phyloP scores from a whole-genome alignment of 2,113 vertebrate genomes.

The Rhinopithecus roxellana region DNA sequence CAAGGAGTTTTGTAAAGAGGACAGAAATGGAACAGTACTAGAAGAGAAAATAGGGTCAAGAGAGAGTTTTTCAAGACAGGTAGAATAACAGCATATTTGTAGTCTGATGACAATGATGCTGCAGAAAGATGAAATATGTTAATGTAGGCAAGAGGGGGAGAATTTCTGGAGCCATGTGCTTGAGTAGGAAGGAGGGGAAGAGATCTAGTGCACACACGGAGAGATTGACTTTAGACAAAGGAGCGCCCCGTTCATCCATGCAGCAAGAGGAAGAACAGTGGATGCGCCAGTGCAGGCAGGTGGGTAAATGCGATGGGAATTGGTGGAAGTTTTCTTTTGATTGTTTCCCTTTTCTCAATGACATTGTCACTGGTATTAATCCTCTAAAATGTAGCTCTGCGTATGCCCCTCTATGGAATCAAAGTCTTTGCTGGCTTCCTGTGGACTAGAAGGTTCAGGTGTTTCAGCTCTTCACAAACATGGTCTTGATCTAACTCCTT shows the following conservation, averaged over 20 bases:
- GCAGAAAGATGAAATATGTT: background rate
- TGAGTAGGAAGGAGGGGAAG: background rate
- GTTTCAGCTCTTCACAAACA: background rate
- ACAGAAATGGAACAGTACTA: background rate
- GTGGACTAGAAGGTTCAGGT: background rate
- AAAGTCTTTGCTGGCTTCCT: background rate
- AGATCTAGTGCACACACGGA: background rate
- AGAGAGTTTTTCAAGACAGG: background rate
- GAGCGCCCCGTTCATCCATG: background rate
- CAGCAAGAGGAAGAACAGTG: background rate
- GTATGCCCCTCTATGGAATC: background rate
- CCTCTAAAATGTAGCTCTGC: background rate
- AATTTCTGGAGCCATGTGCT: background rate
- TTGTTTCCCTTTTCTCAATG: background rate
- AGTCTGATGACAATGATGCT: background rate
- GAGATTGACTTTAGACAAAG: background rate
- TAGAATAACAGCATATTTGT: background rate
- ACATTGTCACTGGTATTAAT: background rate
- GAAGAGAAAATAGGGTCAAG: background rate
- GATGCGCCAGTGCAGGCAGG: background rate
- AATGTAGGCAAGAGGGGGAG: background rate
- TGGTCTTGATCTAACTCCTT: background rate
- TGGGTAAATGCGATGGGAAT: accelerated
- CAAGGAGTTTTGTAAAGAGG: background rate
- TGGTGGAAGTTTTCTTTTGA: background rate